phyloP scores from a whole-genome alignment of 2,888 invertebrate genomes.

The Craniophora ligustri region DNA sequence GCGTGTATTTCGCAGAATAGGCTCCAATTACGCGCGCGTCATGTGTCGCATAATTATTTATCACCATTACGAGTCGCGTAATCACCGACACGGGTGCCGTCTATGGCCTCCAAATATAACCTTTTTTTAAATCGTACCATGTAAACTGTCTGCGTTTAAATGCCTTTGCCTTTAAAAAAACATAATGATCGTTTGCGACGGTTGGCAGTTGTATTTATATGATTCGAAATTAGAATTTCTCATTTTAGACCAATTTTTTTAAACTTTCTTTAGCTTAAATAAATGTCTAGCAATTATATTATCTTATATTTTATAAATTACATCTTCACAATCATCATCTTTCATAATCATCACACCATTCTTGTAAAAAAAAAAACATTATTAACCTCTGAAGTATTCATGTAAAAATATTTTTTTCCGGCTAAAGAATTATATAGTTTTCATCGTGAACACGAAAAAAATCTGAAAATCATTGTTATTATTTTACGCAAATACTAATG shows the following conservation, averaged over 20 bases:
- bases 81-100: slow-evolving; percentile 46
- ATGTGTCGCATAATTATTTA: slow-evolving; percentile 50
- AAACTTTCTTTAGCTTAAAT: no score
- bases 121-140: slow-evolving; percentile 33
- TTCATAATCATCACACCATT: no score
- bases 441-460: no score
- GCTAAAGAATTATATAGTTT: no score
- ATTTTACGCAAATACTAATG: no score
- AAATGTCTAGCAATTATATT: no score
- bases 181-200: slow-evolving; percentile 27
- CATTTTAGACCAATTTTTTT: neutral
- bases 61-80: slow-evolving; percentile 46
- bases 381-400: no score
- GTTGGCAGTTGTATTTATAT: slow-evolving; percentile 35
- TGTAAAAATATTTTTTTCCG: no score
- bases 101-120: slow-evolving; percentile 48
- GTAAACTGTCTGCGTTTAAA: slow-evolving; percentile 33
- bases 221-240: slow-evolving; percentile 27
- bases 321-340: no score
- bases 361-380: no score
- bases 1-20: slow-evolving; percentile 17
- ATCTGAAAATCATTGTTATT: no score
- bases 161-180: slow-evolving; percentile 26
- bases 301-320: no score
- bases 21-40: slow-evolving; percentile 40